Percentiles rank a stretch among this genome's conserved stretches.
phyloP scores from a whole-genome alignment of 2,888 invertebrate species.

The Abrostola triplasia region DNA sequence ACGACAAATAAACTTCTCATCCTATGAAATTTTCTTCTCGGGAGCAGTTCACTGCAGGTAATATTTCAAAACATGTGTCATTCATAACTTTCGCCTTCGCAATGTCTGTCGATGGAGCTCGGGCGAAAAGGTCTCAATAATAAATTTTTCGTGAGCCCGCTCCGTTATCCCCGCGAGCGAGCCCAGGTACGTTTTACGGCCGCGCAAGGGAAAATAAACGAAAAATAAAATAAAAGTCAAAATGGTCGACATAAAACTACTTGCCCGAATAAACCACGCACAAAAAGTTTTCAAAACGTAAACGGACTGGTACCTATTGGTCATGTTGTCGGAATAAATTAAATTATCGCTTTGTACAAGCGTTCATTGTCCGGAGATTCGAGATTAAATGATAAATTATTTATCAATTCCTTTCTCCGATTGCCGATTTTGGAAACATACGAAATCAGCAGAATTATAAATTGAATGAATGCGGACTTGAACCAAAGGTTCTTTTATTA shows the following conservation, averaged over 20 bases:
- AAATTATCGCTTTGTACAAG: conserved; percentile 44
- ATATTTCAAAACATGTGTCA: conserved; percentile 89
- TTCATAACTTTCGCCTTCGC: conserved; percentile 88
- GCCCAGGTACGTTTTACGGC: conserved; percentile 88
- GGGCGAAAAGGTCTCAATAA: conserved; percentile 88
- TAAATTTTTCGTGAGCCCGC: conserved; percentile 87
- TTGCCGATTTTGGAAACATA: conserved; percentile 2
- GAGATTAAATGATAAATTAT: conserved; percentile 33
- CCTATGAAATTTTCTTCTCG: conserved; percentile 83
- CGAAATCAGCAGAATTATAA: conserved; percentile 5
- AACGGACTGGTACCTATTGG: conserved; percentile 60
- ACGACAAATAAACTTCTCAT: conserved; percentile 88
- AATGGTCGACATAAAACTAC: conserved; percentile 87
- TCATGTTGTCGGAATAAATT: conserved; percentile 61
- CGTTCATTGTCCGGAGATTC: conserved; percentile 7
- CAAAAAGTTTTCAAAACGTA: conserved; percentile 76
- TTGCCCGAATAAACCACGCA: conserved; percentile 78
- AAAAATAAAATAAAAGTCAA: conserved; percentile 89
- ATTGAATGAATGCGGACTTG: conserved; percentile 2
- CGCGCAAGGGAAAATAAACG: conserved; percentile 87
- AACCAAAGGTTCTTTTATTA: neutral
- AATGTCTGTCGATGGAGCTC: conserved; percentile 88
- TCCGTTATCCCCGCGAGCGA: conserved; percentile 85
- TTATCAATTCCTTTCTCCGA: conserved; percentile 9
- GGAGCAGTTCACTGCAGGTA: conserved; percentile 86